These are phyloP conservation scores for Galeopterus variegatus DNA, from an alignment of 2,113 vertebrate species.

Conservation along the genomic window DNA sequence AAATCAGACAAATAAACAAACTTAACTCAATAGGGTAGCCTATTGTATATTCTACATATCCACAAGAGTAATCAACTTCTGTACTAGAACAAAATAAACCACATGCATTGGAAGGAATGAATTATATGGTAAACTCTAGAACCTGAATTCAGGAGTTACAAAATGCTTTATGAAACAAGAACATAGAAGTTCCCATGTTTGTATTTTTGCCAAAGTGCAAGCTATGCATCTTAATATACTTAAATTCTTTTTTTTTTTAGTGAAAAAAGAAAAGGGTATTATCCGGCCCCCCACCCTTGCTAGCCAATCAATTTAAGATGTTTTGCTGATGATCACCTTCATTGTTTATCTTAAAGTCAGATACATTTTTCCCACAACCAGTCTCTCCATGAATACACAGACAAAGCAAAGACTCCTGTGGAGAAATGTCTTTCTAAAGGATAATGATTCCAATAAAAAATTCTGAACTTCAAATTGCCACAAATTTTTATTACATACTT, in stretches of 20 bases:
- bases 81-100: neutral
- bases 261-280: neutral
- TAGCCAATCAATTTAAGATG: neutral
- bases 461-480: constrained; percentile 8
- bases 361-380: neutral
- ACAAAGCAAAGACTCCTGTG: neutral
- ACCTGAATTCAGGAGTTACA: neutral
- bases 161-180: neutral
- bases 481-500: neutral
- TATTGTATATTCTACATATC: neutral
- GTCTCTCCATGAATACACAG: neutral
- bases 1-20: neutral
- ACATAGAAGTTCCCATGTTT: neutral
- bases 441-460: neutral
- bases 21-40: neutral
- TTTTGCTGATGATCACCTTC: neutral
- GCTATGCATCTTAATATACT: neutral
- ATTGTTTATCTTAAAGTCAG: constrained; percentile 13
- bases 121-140: neutral
- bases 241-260: neutral
- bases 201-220: neutral
- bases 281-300: accelerated
- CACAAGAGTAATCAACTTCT: neutral
- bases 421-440: neutral
- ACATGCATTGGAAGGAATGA: neutral